Evolutionary conservation across 2,888 invertebrate species (phyloP), one percentile per base, ranked within the genome.

Genomic region (Glaucopsyche alexis): DNA sequence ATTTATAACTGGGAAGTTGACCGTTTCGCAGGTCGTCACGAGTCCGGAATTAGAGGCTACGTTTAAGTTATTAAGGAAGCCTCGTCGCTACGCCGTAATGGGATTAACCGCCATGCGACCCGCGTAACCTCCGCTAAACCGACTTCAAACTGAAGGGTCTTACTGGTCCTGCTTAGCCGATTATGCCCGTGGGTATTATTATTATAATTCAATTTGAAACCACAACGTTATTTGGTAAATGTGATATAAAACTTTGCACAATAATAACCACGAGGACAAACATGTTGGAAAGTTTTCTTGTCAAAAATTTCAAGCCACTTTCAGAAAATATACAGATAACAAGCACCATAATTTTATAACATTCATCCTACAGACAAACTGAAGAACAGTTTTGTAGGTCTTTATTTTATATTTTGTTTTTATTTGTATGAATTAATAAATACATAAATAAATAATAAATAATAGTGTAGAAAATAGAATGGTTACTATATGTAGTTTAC

Each of bases 61-160:
- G 83, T 85, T 87, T 83, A 85, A 86, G 84, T 87, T 88, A 87
- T 88, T 86, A 90, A 83, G 86, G 90, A 91, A 90, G 88, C 89
- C 90, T 85, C 84, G 83, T 78, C 82, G 84, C 81, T 86, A 82
- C 86, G 81, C 78, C 81, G 78, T 91, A 91, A 91, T 87, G 81
- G 87, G 90, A 91, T 91, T 90, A 90, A 79, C 82, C 80, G 80
- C 78, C 80, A 82, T 78, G 79, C 82, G 80, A 78, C 80, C 77
- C 76, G 77, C 77, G 75, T 76, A 75, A 77, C 77, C 76, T 67
- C 73, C 73, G 75, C 74, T 76, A 75, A 76, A 77, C 75, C 74
- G 72, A 75, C 75, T 75, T 71, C 60, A 72, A 72, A 74, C 77
- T 73, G 74, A 74, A 70, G 71, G 69, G 73, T 74, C 76, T 75